Base-by-base conservation (phyloP, 30 jellyfish, hydroid and myxozoan species). In the Sanderia malayensis region DNA sequence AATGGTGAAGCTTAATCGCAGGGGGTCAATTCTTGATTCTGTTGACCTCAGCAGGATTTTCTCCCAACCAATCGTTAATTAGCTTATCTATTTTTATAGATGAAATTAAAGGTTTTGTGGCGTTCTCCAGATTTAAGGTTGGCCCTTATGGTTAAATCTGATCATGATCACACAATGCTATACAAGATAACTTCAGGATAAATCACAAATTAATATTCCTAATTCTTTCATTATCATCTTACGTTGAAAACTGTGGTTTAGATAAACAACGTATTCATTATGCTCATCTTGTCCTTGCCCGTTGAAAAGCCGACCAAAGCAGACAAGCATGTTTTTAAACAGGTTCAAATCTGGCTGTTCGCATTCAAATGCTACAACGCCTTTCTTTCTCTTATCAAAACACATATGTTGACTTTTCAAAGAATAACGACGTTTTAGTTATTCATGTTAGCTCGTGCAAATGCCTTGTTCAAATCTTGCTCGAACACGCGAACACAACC, bases 21-120 rank as follows among this genome's bases (percentile, higher is more conserved):
- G 89, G 89, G 89, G 89, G 89, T 53, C 34, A n/a, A 20, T 49
- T 20, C 7, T 70, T 71, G 33, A 65, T 78, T 78, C 82, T 67
- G 31, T 46, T 60, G 64, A 53, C 4, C 82, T 34, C 81, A 78
- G 82, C 71, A 31, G 47, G 89, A n/a, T 19, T 18, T n/a, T 2
- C 27, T 49, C 27, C 18, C 64, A 49, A 19, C 64, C 27, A 15
- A 15, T 49, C 4, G 27, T 2, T 49, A 49, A 49, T 49, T 49
- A 49, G 64, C 64, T 49, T 49, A 9, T 19, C 64, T 11, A 19
- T 4, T 49, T 49, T 11, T 4, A 19, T 24, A 49, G 64, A 49
- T 49, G 8, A 49, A 15, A 19, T 49, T 49, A 49, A 49, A 49
- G 64, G 2, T 49, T 49, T 19, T 19, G 18, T 7, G 27, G 64